Percentiles rank a stretch among this genome's conserved stretches.
Conservation (phyloP, 2,113 vertebrate genomes). For the Anser brachyrhynchus region DNA sequence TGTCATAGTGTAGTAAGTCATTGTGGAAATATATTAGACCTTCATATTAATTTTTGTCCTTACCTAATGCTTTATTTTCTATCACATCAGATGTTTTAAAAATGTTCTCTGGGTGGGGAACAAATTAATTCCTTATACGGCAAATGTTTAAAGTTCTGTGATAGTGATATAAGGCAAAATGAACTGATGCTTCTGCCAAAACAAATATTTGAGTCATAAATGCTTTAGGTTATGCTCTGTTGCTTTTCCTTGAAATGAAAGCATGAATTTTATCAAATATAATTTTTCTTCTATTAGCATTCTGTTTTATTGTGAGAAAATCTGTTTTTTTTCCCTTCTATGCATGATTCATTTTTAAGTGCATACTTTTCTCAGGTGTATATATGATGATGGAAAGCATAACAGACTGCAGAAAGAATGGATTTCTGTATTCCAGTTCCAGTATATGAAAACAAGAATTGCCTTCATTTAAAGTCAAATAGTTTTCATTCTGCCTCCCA, state of each 20-base stretch:
- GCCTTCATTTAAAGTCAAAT: not conserved
- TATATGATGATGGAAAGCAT: not conserved
- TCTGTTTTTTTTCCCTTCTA: not conserved
- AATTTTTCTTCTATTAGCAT: not conserved
- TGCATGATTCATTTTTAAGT: not conserved
- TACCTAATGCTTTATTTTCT: not conserved
- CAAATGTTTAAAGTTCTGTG: not conserved
- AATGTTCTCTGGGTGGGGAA: not conserved
- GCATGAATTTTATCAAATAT: not conserved
- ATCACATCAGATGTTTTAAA: not conserved
- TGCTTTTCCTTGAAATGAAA: slow-evolving; percentile 8
- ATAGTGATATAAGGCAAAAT: not conserved
- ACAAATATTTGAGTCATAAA: slow-evolving; percentile 23
- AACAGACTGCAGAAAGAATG: not conserved
- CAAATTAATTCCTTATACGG: slow-evolving; percentile 12
- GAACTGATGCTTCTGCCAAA: slow-evolving; percentile 22
- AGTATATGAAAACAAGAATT: not conserved
- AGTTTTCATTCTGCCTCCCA: not conserved
- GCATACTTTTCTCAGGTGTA: not conserved
- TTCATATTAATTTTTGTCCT: not conserved
- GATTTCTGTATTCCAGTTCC: not conserved
- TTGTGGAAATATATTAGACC: not conserved
- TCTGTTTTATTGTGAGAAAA: not conserved
- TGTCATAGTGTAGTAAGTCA: not conserved
- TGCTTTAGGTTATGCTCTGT: not conserved